A percentile compares a stretch with the other conserved stretches of the same genome.
phyloP scores from a whole-genome alignment of 2,888 invertebrate species.

The Ecliptopera silaceata region DNA sequence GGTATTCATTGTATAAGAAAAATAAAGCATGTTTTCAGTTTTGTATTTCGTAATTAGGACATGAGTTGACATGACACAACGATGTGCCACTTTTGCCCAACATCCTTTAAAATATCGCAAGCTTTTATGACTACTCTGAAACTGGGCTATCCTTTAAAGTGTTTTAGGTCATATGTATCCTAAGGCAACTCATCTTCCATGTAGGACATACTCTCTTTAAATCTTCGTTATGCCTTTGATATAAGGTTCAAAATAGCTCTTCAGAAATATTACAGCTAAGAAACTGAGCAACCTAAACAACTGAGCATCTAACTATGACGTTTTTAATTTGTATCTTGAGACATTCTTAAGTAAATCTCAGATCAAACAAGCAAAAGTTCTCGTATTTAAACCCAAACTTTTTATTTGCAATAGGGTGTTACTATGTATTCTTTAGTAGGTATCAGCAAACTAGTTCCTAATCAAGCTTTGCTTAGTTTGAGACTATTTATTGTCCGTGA shows the following conservation, averaged over 20 bases:
- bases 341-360: too few species aligned
- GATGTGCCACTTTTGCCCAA: conserved; percentile 3
- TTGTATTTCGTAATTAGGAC: background rate
- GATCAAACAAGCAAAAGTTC: too few species aligned
- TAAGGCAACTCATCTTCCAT: conserved; percentile 6
- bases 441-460: too few species aligned
- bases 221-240: background rate
- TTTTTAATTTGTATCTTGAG: background rate
- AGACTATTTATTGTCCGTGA: too few species aligned
- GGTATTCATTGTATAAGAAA: too few species aligned
- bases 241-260: background rate
- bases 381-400: too few species aligned
- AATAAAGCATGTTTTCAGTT: too few species aligned
- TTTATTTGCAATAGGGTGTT: too few species aligned
- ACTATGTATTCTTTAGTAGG: too few species aligned
- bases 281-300: background rate
- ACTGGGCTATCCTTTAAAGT: conserved; percentile 12
- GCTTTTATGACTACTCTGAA: conserved; percentile 1
- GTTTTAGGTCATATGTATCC: conserved; percentile 15
- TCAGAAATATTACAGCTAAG: background rate
- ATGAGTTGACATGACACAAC: background rate
- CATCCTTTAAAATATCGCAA: conserved; percentile 4
- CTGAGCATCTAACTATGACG: background rate
- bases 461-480: too few species aligned
- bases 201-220: conserved; percentile 1